Evolutionary conservation across 2,797 vertebrate genomes (phyloP).

Genomic region (Gadopsis bispinosus): DNA sequence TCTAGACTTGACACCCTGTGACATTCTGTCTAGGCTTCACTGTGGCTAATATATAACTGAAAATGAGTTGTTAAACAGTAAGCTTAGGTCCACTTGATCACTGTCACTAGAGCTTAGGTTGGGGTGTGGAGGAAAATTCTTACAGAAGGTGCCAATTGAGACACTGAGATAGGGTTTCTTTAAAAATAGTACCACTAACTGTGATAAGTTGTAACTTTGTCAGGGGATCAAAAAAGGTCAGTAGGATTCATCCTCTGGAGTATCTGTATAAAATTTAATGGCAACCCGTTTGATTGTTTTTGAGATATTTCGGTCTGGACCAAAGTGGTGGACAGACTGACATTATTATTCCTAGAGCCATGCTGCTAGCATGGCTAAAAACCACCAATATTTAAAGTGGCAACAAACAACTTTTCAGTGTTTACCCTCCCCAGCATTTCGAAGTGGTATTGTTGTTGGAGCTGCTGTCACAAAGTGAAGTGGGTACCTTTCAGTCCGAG

Average conservation of each 20-base stretch:
- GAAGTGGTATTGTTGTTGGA: no score
- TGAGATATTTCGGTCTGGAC: no score
- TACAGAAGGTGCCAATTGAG: slow-evolving; percentile 7
- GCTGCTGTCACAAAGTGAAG: no score
- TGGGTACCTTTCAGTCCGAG: no score
- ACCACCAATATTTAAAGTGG: slow-evolving; percentile 44
- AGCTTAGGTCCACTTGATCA: slow-evolving; percentile 51
- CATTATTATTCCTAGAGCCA: no score
- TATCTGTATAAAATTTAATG: not conserved
- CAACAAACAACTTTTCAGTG: no score
- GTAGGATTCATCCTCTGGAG: not conserved
- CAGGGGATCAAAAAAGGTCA: not conserved
- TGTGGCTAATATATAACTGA: slow-evolving; percentile 67
- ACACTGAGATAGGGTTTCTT: slow-evolving; percentile 5
- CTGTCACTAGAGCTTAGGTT: slow-evolving; percentile 41
- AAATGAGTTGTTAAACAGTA: slow-evolving; percentile 68
- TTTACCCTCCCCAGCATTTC: no score
- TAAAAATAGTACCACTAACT: not conserved
- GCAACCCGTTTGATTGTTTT: not conserved
- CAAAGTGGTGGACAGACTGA: no score
- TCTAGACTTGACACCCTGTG: slow-evolving; percentile 9
- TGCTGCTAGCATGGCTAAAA: no score
- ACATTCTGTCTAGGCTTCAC: slow-evolving; percentile 36
- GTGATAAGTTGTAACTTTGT: no score
- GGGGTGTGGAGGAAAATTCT: not conserved